A percentile compares a stretch with the other conserved stretches of the same genome.
These are phyloP conservation scores for Drosophila fuyamai DNA, from an alignment of 1,140 invertebrate species.

Conservation along the genomic window DNA sequence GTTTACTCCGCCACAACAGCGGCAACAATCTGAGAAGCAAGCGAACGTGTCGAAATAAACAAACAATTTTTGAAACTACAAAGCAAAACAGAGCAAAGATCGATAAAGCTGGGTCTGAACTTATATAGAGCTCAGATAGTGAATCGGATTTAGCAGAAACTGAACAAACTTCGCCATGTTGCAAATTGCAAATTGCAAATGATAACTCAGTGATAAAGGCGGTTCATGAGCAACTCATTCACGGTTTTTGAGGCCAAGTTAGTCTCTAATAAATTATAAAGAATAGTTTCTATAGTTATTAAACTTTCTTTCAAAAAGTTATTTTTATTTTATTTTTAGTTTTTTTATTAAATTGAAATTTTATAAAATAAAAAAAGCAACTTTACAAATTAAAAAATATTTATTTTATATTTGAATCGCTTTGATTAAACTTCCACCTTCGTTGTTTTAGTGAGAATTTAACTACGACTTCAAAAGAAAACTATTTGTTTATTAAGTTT, in stretches of 20 bases:
- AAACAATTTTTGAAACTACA: conserved; percentile 53
- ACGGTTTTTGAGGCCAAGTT: not conserved
- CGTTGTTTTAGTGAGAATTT: too few species aligned
- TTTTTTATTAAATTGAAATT: too few species aligned
- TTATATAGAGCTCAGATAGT: not conserved
- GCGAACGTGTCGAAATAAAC: conserved; percentile 66
- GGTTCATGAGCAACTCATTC: conserved; percentile 5
- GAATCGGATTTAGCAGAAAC: not conserved
- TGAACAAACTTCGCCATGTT: conserved; percentile 2
- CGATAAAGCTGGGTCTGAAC: conserved; percentile 21
- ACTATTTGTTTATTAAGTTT: too few species aligned
- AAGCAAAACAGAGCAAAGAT: conserved; percentile 12
- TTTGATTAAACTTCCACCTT: too few species aligned
- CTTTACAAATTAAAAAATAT: too few species aligned
- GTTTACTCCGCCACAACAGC: conserved; percentile 40
- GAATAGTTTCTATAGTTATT: too few species aligned
- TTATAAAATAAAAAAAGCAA: too few species aligned
- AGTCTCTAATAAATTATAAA: too few species aligned
- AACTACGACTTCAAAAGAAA: too few species aligned
- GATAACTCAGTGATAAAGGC: conserved; percentile 7
- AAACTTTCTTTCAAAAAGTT: too few species aligned
- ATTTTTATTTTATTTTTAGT: too few species aligned
- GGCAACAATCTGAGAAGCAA: conserved; percentile 13
- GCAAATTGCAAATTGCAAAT: conserved; percentile 6
- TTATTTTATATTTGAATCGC: too few species aligned